Base-by-base conservation (phyloP, 1,140 invertebrate species). In the Drosophila ironensis region DNA sequence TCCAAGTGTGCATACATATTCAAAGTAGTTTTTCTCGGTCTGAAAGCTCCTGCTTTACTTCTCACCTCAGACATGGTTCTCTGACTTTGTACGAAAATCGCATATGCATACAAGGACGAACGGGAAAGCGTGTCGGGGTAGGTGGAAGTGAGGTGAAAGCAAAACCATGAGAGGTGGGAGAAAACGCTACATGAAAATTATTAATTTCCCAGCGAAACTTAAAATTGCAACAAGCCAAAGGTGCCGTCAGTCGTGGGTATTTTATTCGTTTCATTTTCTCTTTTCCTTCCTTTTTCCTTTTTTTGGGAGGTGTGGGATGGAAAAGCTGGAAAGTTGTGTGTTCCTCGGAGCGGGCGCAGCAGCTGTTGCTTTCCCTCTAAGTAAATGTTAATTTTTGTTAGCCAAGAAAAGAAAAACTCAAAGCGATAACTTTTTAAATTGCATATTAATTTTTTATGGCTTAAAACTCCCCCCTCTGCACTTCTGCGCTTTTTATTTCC, bases 141-240 rank as follows among this genome's bases (percentile, higher is more conserved):
- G 30, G 33, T 19, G 44, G 7, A n/a, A 9, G 9, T 4, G 1
- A 6, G 11, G 0, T 9, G 8, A 25, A 8, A 9, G 17, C n/a
- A 9, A 25, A 16, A 0, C 14, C 7, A n/a, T n/a, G n/a, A n/a
- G n/a, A n/a, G 4, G 41, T 22, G 37, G 24, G 25, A 25, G 22
- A 46, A 11, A 68, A 57, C 47, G 63, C 72, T 66, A 64, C 73
- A 84, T 66, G 50, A 64, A 77, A 82, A 84, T 84, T 72, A 82
- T 82, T 84, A 72, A 84, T 82, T 84, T 77, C 63, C 63, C 68
- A 40, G 61, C 40, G 61, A 56, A 82, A 76, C 76, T 81, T 75
- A 52, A 81, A 81, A 81, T 81, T 81, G 71, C 77, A 82, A 72
- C 77, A 69, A 73, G 69, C 51, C 48, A 46, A 69, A 51, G 61